Evolutionary conservation across 2,113 vertebrate genomes (phyloP), one percentile per base, ranked within the genome.

Genomic region (Dolichotis patagonum): DNA sequence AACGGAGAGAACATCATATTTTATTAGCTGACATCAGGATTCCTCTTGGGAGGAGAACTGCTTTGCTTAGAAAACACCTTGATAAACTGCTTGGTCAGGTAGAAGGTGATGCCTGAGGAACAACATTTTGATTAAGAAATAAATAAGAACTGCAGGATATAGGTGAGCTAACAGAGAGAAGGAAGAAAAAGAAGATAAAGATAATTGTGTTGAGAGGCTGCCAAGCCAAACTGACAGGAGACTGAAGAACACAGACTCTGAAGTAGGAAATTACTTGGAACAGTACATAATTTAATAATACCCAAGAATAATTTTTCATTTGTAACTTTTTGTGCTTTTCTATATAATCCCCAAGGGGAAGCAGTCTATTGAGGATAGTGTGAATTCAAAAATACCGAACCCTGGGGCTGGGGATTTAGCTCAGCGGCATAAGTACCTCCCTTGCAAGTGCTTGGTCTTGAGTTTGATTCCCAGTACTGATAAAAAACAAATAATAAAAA

Each of bases 1-100:
- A 71, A 85, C 49, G 3, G 54, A 80, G 49, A 92, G 38, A 80
- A 94, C 86, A 86, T 91, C 54, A 81, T 77, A 95, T 84, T 97
- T 93, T 93, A 71, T 83, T 93, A 88, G 86, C 69, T 75, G 32
- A 75, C 8, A 54, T 82, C 63, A 88, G 52, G 28, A 73, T 80
- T 88, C 17, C 38, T 92, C 3, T 81, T 86, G 17, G 75, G 54
- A 81, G 87, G 54, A n/a, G 30, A 84, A 92, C 12, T 73, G 26
- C 49, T 56, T 95, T 80, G 49, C 75, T 87, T 88, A 90, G 88
- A 92, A 94, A 94, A 49, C 41, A 54, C 14, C 8, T 73, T 81
- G 24, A 85, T 87, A 88, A 97, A 69, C 28, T 91, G 22, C 30
- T 92, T 90, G 87, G 67, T 87, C 46, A 80, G 28, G 30, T 71